Conservation (phyloP, 2,113 vertebrate species). For the Gymnogyps californianus region DNA sequence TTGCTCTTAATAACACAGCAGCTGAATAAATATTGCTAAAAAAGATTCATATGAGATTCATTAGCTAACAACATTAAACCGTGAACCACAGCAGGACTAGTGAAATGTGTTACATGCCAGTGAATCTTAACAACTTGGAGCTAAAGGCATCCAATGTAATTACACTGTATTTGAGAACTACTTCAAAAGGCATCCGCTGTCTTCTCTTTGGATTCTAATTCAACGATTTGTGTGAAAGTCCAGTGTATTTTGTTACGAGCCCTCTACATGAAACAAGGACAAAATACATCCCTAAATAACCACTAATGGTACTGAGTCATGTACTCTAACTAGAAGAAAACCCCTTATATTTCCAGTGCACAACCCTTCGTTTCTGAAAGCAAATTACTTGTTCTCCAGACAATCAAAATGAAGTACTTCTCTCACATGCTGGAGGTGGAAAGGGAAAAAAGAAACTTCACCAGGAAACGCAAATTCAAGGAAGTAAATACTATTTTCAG, state of each 20-base stretch:
- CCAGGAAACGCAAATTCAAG: neutral
- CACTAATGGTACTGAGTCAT: neutral
- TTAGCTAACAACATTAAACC: neutral
- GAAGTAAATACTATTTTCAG: neutral
- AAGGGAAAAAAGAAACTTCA: neutral
- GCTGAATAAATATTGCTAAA: conserved; percentile 25
- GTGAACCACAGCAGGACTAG: neutral
- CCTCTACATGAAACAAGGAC: neutral
- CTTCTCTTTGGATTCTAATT: neutral
- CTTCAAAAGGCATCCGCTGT: neutral
- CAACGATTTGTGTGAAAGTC: neutral
- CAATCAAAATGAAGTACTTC: neutral
- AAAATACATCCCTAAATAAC: neutral
- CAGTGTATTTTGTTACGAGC: neutral
- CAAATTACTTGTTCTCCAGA: neutral
- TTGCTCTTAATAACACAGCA: conserved; percentile 15
- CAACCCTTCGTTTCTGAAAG: neutral
- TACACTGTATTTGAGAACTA: neutral
- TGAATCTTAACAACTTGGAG: neutral
- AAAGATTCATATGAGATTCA: neutral
- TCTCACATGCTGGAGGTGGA: neutral
- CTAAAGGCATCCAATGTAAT: neutral
- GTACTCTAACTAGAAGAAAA: neutral
- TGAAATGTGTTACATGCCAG: neutral
- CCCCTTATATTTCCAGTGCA: neutral